Base-by-base conservation (phyloP, 2,113 vertebrate species). In the Chamaetylas fuelleborni region DNA sequence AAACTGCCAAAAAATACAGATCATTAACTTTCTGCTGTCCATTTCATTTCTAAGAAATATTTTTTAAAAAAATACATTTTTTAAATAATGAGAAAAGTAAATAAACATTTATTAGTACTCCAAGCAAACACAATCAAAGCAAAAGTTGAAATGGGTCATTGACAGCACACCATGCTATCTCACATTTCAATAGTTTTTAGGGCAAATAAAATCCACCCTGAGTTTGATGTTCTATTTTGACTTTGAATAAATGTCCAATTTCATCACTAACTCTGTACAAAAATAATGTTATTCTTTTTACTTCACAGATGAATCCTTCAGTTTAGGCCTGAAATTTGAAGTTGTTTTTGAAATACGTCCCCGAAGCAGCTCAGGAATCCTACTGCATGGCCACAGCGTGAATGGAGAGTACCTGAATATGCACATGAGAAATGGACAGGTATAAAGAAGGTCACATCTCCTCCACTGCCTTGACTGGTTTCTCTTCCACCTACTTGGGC, bases 321-420 rank as follows among this genome's bases (percentile, higher is more conserved):
- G 98, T 72, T 96, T 99, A 67, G 99, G 98, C 14, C 80, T 98
- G 73, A 98, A 97, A 86, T 99, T 99, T 97, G 98, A 99, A 96
- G 97, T 99, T 92, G 97, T 97, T 89, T 98, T 99, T 97, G 99
- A 99, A 97, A 97, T 99, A 93, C 99, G 99, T 54, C 99, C 99
- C 62, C 98, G 98, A 96, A 98, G 98, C 97, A 98, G 97, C 40
- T 98, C 98, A 4, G 99, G 98, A 54, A 98, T 99, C 95, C 96
- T 99, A 78, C 96, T 99, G 74, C 98, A 99, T 5, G 97, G 98
- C 45, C 98, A 97, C 94, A 97, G 98, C 5, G 95, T 98, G 86
- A 98, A 98, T 19, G 97, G 97, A 60, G 98, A 99, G 40, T 99
- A 98, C 84, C 81, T 99, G 85, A 99, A 98, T 16, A 85, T 99